Evolutionary conservation across 2,113 vertebrate species (phyloP).

Genomic region (Gymnogyps californianus): DNA sequence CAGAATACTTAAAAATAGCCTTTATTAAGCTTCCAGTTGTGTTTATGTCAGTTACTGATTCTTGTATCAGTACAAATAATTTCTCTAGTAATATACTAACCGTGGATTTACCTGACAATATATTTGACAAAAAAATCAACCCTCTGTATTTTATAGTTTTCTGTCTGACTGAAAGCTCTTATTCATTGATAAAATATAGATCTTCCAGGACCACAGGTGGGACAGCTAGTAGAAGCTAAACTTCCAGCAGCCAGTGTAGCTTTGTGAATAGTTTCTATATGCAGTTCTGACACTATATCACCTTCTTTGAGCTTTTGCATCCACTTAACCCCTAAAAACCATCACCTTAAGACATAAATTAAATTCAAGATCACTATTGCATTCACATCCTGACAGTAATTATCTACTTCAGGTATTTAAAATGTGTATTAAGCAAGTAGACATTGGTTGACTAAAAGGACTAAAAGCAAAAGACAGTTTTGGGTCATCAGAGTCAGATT

Average conservation of each 20-base stretch:
- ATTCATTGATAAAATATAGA: background rate
- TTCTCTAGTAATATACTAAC: background rate
- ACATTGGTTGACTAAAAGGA: background rate
- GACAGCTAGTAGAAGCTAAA: background rate
- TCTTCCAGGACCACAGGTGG: background rate
- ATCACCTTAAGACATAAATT: background rate
- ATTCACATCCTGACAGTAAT: background rate
- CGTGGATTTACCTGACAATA: background rate
- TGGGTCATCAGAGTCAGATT: background rate
- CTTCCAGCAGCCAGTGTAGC: background rate
- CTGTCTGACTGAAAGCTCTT: background rate
- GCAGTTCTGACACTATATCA: background rate
- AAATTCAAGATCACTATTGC: background rate
- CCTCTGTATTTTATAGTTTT: background rate
- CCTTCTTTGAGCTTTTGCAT: background rate
- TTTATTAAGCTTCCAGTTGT: background rate
- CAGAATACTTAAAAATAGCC: background rate
- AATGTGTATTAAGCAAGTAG: background rate
- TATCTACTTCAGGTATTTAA: background rate
- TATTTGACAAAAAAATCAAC: background rate
- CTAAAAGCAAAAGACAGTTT: background rate
- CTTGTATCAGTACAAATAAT: background rate
- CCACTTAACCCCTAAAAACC: background rate
- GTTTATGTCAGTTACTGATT: background rate
- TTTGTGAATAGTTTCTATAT: background rate